phyloP scores from a whole-genome alignment of 2,888 invertebrate species.

The Tuta absoluta region DNA sequence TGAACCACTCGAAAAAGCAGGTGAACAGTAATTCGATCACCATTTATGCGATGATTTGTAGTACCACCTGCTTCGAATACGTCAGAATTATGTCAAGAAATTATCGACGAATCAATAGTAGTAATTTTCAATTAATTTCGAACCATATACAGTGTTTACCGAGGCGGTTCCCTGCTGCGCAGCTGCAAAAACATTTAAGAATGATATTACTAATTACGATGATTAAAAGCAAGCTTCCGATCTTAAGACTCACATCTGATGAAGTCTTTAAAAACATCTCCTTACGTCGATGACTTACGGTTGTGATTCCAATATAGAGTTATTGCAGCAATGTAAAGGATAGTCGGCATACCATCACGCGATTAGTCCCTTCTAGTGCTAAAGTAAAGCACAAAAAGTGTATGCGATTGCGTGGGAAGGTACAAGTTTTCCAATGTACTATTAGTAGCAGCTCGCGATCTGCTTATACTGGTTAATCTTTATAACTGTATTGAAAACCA shows the following conservation, averaged over 20 bases:
- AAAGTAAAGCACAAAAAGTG: slow-evolving; percentile 26
- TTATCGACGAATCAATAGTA: slow-evolving; percentile 10
- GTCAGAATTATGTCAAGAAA: slow-evolving; percentile 13
- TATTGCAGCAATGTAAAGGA: slow-evolving; percentile 20
- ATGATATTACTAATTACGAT: slow-evolving; percentile 16
- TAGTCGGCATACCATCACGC: slow-evolving; percentile 31
- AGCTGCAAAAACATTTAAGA: slow-evolving; percentile 18
- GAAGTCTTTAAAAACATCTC: not conserved
- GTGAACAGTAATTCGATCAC: slow-evolving; percentile 15
- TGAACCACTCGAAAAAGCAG: slow-evolving; percentile 11
- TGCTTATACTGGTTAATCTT: not conserved
- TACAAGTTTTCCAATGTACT: slow-evolving; percentile 11
- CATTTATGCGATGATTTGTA: slow-evolving; percentile 18
- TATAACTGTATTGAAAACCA: too few species aligned
- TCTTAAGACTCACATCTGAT: slow-evolving; percentile 12
- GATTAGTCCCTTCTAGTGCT: slow-evolving; percentile 20
- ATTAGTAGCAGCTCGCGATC: not conserved
- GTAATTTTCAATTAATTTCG: slow-evolving; percentile 17
- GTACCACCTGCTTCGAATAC: slow-evolving; percentile 20
- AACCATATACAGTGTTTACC: slow-evolving; percentile 15
- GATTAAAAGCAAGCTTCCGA: slow-evolving; percentile 20
- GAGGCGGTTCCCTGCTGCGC: not conserved
- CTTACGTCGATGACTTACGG: not conserved
- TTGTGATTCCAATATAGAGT: slow-evolving; percentile 1
- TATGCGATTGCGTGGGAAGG: slow-evolving; percentile 29